Evolutionary conservation across 2,113 vertebrate species (phyloP), one percentile per base, ranked within the genome.

Genomic region (Aspiorhynchus laticeps): DNA sequence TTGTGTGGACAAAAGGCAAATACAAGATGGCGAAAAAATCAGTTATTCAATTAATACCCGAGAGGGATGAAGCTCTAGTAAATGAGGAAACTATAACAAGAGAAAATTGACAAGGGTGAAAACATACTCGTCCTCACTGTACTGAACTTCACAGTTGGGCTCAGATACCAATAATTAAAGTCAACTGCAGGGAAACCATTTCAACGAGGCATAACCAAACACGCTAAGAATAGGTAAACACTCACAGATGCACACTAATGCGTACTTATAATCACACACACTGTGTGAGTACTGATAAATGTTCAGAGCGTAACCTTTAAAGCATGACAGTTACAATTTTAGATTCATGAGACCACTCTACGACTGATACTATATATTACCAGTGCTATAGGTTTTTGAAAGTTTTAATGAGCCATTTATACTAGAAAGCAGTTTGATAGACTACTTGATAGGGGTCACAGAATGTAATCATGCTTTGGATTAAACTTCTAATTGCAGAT

Each of bases 1-100:
- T 48, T 93, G 90, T 87, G 91, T 83, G 85, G 85, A 90, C 75
- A 92, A 93, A 94, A 86, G 88, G 88, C 87, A 92, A 90, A 93
- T 90, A 89, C 90, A 90, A 89, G 94, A 93, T 94, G 93, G 91
- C 93, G n/a, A 93, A 90, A 91, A 91, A 92, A 95, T 94, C 91
- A 87, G 94, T 94, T 94, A 91, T 92, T 91, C 90, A 94, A 93
- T 95, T 92, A 94, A 93, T 90, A 90, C 89, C 43, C 79, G 85
- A 7, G 59, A 88, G 89, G 85, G 89, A 91, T 88, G 61, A 89
- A 91, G 90, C 89, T 59, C 43, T 61, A 89, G 91, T 88, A 86
- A 92, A 91, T 85, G 83, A 87, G 89, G 77, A 93, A 92, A 90
- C 77, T 84, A 88, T 75, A 85, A 89, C 75, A 80, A 88, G 85